phyloP scores from a whole-genome alignment of 1,140 invertebrate species.

The Amyelois transitella region DNA sequence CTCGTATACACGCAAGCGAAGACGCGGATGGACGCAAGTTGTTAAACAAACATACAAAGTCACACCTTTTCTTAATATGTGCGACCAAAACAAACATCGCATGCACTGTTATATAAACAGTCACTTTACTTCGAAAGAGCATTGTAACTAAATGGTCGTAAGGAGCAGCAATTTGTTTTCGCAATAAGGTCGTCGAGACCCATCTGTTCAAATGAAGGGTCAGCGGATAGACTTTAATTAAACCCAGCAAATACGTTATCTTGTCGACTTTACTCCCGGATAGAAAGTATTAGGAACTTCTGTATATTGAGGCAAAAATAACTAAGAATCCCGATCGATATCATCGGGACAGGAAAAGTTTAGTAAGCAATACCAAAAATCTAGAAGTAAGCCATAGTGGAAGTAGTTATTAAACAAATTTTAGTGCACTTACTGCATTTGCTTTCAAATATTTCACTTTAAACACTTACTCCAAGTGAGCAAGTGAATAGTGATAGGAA shows the following conservation, averaged over 20 bases:
- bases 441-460: no score
- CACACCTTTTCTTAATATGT: no score
- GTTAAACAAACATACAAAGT: no score
- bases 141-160: conserved; percentile 30
- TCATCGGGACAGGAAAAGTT: not conserved
- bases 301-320: no score
- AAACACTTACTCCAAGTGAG: no score
- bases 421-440: no score
- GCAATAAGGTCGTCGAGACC: conserved; percentile 50
- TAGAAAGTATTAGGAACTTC: conserved; percentile 2
- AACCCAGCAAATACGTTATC: conserved; percentile 51
- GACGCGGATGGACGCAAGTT: no score
- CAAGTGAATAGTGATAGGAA: no score
- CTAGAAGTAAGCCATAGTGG: no score
- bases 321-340: not conserved
- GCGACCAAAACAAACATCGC: not conserved
- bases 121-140: conserved; percentile 31
- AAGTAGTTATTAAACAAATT: no score
- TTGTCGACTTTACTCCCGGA: conserved; percentile 22
- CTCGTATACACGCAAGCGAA: no score
- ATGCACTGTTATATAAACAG: conserved; percentile 22
- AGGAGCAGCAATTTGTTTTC: conserved; percentile 51
- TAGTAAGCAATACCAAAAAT: no score
- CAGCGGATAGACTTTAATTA: conserved; percentile 64
- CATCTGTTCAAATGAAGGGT: conserved; percentile 64